Percentiles rank a stretch among this genome's conserved stretches.
These are phyloP conservation scores for Poecilus cupreus DNA, from an alignment of 2,888 invertebrate species.

Conservation along the genomic window DNA sequence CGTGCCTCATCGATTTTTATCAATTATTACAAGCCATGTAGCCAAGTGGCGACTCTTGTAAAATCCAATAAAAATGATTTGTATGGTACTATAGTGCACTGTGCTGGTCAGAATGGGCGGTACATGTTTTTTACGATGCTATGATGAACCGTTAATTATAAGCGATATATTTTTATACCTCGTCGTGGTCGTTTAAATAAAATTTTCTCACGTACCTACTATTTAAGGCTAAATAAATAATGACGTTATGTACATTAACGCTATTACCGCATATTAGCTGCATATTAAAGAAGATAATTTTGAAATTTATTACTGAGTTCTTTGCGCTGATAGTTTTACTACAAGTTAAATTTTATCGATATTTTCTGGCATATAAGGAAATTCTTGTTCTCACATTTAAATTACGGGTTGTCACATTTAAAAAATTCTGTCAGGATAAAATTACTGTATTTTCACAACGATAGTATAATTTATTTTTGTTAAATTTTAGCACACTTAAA, in stretches of 20 bases:
- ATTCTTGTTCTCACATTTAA: neutral
- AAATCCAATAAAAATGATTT: constrained; percentile 31
- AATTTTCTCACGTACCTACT: neutral
- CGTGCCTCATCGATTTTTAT: neutral
- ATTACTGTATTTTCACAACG: neutral
- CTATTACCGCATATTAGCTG: constrained; percentile 6
- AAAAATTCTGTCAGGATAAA: neutral
- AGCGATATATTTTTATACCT: neutral
- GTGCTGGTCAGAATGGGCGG: neutral
- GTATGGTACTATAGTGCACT: neutral
- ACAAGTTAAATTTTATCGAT: neutral
- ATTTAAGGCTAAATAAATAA: constrained; percentile 11
- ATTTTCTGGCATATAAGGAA: neutral
- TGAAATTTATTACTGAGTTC: neutral
- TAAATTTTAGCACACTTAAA: neutral
- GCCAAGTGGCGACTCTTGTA: constrained; percentile 1
- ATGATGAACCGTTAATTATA: constrained; percentile 15
- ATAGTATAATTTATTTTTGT: neutral
- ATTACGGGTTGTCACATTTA: too few relatives aligned
- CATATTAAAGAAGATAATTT: neutral
- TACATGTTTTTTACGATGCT: neutral
- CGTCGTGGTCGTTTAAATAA: neutral
- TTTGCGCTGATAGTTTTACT: neutral
- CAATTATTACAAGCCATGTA: constrained; percentile 18
- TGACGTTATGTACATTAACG: neutral